Evolutionary conservation across 2,113 vertebrate species (phyloP).

Genomic region (Psammodynastes pulverulentus): DNA sequence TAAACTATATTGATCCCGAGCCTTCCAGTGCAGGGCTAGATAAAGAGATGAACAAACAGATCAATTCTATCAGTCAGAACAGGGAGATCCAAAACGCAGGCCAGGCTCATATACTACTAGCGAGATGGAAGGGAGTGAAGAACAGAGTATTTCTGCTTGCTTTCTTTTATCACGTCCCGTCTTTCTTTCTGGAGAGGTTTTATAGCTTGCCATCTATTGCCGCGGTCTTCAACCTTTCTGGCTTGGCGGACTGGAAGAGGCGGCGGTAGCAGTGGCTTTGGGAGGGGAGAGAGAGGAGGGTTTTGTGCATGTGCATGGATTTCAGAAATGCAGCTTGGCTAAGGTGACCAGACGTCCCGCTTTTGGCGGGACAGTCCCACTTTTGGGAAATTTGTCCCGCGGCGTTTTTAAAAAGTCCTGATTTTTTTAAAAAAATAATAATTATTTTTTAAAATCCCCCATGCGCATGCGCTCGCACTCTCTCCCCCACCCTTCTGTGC

Average conservation of each 20-base stretch:
- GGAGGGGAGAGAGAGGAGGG: no score
- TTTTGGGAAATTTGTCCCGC: no score
- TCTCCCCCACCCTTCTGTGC: no score
- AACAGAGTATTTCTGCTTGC: background rate
- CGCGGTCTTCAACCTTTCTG: background rate
- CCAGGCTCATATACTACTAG: background rate
- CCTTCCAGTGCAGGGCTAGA: background rate
- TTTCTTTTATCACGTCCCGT: background rate
- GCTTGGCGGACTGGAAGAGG: background rate
- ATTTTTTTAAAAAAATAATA: no score
- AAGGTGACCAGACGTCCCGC: no score
- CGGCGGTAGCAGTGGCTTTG: background rate
- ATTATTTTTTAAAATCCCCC: no score
- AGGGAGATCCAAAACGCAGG: background rate
- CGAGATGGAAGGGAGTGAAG: background rate
- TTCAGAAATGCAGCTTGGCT: no score
- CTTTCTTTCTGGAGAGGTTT: background rate
- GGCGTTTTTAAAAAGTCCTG: no score
- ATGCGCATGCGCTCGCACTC: no score
- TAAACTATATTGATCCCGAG: background rate
- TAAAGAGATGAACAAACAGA: background rate
- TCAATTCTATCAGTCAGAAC: background rate
- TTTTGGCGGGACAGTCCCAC: no score
- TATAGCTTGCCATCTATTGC: background rate
- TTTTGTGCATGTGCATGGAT: no score